Percentiles rank a stretch among this genome's conserved stretches.
phyloP scores from a whole-genome alignment of 2,888 invertebrate genomes.

The Plutella xylostella region DNA sequence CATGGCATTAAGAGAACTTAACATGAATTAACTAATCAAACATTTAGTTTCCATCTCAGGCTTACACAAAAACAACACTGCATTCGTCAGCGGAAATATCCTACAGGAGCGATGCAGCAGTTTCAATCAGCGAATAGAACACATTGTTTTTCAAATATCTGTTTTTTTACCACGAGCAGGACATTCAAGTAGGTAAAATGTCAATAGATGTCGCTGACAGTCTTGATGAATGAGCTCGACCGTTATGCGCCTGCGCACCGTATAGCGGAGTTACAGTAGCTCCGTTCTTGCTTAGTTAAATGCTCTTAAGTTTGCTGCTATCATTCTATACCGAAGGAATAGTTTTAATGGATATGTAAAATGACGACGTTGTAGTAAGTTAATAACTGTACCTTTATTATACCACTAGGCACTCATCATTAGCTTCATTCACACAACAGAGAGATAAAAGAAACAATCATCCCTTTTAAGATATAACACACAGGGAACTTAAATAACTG shows the following conservation, averaged over 20 bases:
- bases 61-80: too few relatives aligned
- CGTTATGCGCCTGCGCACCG: slow-evolving; percentile 41
- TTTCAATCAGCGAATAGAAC: slow-evolving; percentile 12
- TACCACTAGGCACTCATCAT: slow-evolving; percentile 29
- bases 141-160: slow-evolving; percentile 16
- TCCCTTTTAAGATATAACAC: slow-evolving; percentile 35
- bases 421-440: slow-evolving; percentile 48
- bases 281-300: not conserved
- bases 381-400: not conserved
- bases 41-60: too few relatives aligned
- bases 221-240: slow-evolving; percentile 60
- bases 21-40: too few relatives aligned
- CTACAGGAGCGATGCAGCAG: slow-evolving; percentile 4
- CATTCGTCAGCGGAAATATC: not conserved
- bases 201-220: slow-evolving; percentile 66
- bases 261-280: slow-evolving; percentile 20
- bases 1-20: too few relatives aligned
- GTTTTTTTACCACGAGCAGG: slow-evolving; percentile 40
- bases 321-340: too few relatives aligned
- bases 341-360: not conserved
- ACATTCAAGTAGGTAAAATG: slow-evolving; percentile 52
- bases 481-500: slow-evolving; percentile 51
- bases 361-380: not conserved
- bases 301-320: too few relatives aligned
- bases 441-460: slow-evolving; percentile 56